These are phyloP conservation scores for Meloidogyne exigua DNA, from an alignment of 1,140 invertebrate genomes.

Conservation along the genomic window DNA sequence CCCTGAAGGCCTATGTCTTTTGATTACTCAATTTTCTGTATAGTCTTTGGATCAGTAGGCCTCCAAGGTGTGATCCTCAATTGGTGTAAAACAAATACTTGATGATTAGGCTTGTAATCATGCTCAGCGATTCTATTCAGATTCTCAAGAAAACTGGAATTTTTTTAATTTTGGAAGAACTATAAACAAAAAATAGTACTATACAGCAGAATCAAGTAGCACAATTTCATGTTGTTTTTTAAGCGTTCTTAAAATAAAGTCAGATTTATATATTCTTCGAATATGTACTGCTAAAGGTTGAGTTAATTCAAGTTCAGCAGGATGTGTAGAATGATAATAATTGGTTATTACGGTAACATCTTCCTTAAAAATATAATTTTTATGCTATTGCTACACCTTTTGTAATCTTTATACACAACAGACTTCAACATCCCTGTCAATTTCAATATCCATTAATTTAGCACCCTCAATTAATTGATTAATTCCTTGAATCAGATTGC, in stretches of 20 bases:
- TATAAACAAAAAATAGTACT: slow-evolving; percentile 39
- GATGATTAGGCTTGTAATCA: slow-evolving; percentile 89
- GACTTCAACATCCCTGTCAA: slow-evolving; percentile 34
- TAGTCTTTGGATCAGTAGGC: no score
- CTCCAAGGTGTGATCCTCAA: no score
- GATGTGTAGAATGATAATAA: slow-evolving; percentile 42
- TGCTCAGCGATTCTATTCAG: slow-evolving; percentile 85
- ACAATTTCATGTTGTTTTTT: slow-evolving; percentile 54
- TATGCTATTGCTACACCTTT: no score
- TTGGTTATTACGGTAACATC: slow-evolving; percentile 30
- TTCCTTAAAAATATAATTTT: slow-evolving; percentile 33
- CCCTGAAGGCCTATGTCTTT: no score
- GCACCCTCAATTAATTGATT: slow-evolving; percentile 52
- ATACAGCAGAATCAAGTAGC: slow-evolving; percentile 54
- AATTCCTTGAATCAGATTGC: slow-evolving; percentile 45
- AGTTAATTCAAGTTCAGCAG: slow-evolving; percentile 49
- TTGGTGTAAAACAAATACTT: slow-evolving; percentile 61
- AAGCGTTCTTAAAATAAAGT: slow-evolving; percentile 37
- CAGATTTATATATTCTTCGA: slow-evolving; percentile 35
- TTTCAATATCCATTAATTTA: slow-evolving; percentile 28
- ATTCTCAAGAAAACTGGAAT: slow-evolving; percentile 71
- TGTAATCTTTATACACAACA: not conserved
- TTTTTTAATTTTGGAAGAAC: slow-evolving; percentile 20
- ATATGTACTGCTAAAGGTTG: slow-evolving; percentile 37
- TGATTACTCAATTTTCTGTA: no score